Evolutionary conservation across 2,113 vertebrate species (phyloP).

Genomic region (Neomonachus schauinslandi): DNA sequence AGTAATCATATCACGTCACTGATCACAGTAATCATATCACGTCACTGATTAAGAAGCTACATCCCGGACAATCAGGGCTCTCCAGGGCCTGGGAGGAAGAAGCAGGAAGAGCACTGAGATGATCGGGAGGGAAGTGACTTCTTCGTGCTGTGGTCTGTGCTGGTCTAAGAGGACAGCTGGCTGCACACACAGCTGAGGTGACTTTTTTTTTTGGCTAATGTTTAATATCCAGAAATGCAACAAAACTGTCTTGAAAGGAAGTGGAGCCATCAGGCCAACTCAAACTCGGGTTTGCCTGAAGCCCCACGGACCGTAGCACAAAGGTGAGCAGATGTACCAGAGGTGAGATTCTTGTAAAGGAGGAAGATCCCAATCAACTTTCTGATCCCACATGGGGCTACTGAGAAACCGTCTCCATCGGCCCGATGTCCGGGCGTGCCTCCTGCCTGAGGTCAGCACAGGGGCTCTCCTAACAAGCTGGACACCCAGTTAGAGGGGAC

Average conservation of each 20-base stretch:
- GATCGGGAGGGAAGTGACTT: not conserved
- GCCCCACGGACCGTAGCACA: accelerated
- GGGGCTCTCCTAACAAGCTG: too few relatives aligned
- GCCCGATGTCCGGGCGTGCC: accelerated
- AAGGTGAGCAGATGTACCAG: accelerated
- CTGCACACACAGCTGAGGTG: too few relatives aligned
- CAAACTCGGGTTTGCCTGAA: not conserved
- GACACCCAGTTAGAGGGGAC: accelerated
- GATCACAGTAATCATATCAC: too few relatives aligned
- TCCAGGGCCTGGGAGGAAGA: not conserved
- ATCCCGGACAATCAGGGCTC: not conserved
- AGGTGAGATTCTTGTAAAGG: not conserved
- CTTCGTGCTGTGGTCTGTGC: accelerated
- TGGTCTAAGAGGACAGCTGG: not conserved
- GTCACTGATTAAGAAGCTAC: not conserved
- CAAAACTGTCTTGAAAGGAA: not conserved
- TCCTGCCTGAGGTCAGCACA: too few relatives aligned
- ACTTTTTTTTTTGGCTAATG: not conserved
- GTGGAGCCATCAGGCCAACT: not conserved
- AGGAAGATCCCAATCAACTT: not conserved
- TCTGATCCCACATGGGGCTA: accelerated
- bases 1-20: not conserved
- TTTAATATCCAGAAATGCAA: not conserved
- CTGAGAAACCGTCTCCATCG: not conserved
- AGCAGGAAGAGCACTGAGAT: not conserved